Evolutionary conservation across 2,113 vertebrate genomes (phyloP), one percentile per base, ranked within the genome.

Genomic region (Podarcis cretensis): DNA sequence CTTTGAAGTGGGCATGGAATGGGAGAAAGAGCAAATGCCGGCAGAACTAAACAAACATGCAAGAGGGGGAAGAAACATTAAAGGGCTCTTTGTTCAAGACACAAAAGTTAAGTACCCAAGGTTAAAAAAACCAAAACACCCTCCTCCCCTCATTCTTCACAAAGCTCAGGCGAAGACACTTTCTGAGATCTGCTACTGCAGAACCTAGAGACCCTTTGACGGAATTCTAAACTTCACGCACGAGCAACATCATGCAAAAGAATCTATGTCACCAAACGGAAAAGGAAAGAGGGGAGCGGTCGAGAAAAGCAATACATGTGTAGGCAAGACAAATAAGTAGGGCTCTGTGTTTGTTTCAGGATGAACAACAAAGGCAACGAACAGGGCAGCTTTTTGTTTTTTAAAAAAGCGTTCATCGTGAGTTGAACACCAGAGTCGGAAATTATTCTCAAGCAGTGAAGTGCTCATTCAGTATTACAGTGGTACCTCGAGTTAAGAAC

Each of bases 1-100:
- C 91, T 88, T 92, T 89, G 87, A 93, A 84, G 1, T 2, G 65
- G 21, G 82, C 59, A 54, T 16, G 79, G 91, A 92, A 89, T 9
- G 90, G 3, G 48, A 85, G 71, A 83, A 83, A 91, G 2, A 10
- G 89, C 37, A 89, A 88, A 89, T 0, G 1, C 81, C 48, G 84
- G 35, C 87, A 32, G 18, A 76, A 91, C 10, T 5, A 91, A 83
- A 77, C 57, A 48, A 88, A 89, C 0, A 14, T 6, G 0, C 74
- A 6, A 78, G 32, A 73, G 40, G 35, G 69, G 35, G 54, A 88
- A 89, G 92, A 86, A 18, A 1, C 6, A 48, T 18, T 27, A 90
- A 91, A 94, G 85, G 18, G 0, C 4, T 68, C 21, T 27, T 91
- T 48, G 87, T 92, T 75, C 80, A 81, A 90, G 84, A 87, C 48